A percentile compares a stretch with the other conserved stretches of the same genome.
phyloP scores from a whole-genome alignment of 1,140 invertebrate species.

The Scaptodrosophila lebanonensis region DNA sequence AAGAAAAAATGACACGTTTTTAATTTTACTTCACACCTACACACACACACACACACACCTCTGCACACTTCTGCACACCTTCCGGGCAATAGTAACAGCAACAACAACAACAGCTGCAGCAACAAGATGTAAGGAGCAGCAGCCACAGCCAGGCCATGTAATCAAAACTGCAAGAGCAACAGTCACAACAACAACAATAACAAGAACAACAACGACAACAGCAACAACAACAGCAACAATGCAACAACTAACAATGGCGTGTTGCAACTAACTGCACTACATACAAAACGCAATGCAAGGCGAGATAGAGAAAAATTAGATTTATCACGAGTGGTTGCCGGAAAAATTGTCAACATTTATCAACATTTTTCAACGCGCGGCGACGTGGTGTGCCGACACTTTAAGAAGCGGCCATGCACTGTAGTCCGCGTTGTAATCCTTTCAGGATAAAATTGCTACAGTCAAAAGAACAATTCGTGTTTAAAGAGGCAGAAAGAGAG shows the following conservation, averaged over 20 bases:
- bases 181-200: conserved; percentile 35
- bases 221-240: conserved; percentile 40
- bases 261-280: not conserved
- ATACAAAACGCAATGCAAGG: conserved; percentile 26
- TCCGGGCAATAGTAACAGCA: conserved; percentile 7
- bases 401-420: conserved; percentile 15
- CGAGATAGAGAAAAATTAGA: conserved; percentile 69
- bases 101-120: conserved; percentile 28
- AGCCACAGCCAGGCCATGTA: no score
- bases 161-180: conserved; percentile 43
- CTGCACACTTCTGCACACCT: no score
- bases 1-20: conserved; percentile 75
- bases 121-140: conserved; percentile 20
- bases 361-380: conserved; percentile 72
- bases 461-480: no score
- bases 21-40: conserved; percentile 75
- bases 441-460: no score
- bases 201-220: conserved; percentile 33
- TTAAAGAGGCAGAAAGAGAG: no score
- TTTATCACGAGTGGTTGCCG: conserved; percentile 76
- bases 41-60: conserved; percentile 34
- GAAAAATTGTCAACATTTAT: conserved; percentile 77
- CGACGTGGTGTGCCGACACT: conserved; percentile 54
- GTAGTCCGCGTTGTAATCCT: no score
- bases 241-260: not conserved